These are phyloP conservation scores for Uropsilus gracilis DNA, from an alignment of 2,113 vertebrate genomes.

Conservation along the genomic window DNA sequence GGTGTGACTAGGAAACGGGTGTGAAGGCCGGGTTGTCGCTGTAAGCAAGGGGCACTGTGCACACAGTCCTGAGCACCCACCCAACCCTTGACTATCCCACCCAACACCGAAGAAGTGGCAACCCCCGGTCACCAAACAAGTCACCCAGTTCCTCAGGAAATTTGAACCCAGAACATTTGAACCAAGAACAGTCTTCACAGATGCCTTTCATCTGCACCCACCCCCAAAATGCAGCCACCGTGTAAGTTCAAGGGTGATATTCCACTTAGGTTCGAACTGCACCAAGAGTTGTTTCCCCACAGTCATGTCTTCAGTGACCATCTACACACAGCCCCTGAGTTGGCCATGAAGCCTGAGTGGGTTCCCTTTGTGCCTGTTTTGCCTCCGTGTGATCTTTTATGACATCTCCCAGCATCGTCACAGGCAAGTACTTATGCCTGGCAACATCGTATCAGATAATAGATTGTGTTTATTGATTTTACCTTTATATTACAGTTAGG, in stretches of 20 bases:
- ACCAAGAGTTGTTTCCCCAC: neutral
- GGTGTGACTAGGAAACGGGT: neutral
- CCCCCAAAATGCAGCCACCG: neutral
- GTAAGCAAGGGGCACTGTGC: neutral
- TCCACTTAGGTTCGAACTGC: neutral
- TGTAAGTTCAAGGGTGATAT: neutral
- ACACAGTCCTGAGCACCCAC: neutral
- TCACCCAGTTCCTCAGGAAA: neutral
- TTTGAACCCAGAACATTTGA: neutral
- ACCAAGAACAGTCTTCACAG: neutral
- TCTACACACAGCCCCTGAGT: neutral
- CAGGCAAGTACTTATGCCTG: neutral
- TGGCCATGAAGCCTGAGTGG: neutral
- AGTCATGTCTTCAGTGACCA: neutral
- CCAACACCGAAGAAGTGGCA: neutral
- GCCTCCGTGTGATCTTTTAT: neutral
- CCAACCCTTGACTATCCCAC: neutral
- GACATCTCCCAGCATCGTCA: too few species aligned
- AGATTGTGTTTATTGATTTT: neutral
- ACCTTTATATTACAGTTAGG: neutral
- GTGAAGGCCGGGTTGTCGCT: neutral
- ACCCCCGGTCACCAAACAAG: neutral
- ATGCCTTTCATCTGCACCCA: too few species aligned
- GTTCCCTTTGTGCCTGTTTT: too few species aligned
- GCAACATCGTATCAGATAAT: neutral